Conservation (phyloP, 2,888 invertebrate genomes). For the Eretmocerus hayati region DNA sequence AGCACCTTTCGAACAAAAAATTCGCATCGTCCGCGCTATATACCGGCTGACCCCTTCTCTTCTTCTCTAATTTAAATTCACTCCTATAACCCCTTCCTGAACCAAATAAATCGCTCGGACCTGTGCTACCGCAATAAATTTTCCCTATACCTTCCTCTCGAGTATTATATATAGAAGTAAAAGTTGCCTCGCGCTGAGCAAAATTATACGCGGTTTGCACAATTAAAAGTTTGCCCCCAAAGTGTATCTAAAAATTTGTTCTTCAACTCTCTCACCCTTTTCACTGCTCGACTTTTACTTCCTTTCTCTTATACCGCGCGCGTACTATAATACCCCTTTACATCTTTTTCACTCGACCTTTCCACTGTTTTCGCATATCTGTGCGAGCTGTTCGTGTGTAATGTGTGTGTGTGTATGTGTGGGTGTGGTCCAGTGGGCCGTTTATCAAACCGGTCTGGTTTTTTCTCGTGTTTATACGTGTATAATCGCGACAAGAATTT, state of each 20-base stretch:
- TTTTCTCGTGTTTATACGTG: too few relatives aligned
- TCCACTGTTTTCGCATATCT: not conserved
- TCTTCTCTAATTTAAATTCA: not conserved
- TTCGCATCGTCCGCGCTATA: not conserved
- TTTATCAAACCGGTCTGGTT: too few relatives aligned
- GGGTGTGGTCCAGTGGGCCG: too few relatives aligned
- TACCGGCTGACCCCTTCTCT: too few relatives aligned
- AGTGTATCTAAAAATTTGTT: not conserved
- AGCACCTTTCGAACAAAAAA: too few relatives aligned
- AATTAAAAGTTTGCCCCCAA: not conserved
- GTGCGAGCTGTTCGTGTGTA: too few relatives aligned
- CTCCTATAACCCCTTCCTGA: not conserved
- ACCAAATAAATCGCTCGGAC: not conserved
- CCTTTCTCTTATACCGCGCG: not conserved
- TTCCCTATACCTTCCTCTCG: too few relatives aligned
- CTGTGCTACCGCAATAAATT: not conserved
- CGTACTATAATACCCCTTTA: too few relatives aligned
- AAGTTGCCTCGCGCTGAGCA: not conserved
- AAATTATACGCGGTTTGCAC: not conserved
- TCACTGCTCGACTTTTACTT: not conserved
- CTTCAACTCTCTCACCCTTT: not conserved
- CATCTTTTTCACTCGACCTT: not conserved
- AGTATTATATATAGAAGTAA: too few relatives aligned
- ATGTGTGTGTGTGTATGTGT: too few relatives aligned
- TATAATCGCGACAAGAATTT: slow-evolving; percentile 7